Conservation (phyloP, 2,888 invertebrate genomes). For the Heliconius ismenius region DNA sequence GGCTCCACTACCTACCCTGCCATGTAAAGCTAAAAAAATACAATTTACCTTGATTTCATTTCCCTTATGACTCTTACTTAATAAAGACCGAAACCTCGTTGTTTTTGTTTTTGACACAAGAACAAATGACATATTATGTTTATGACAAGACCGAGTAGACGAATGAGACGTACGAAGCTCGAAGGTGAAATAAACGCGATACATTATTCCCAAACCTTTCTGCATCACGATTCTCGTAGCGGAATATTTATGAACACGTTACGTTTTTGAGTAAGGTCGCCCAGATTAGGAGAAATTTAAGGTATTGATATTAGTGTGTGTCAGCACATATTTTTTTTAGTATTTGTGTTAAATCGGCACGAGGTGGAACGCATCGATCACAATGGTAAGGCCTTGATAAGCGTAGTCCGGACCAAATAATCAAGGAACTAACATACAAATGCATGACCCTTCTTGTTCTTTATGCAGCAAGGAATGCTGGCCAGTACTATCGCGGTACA, state of each 20-base stretch:
- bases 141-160: constrained; percentile 7
- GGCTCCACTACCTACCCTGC: background rate
- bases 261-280: constrained; percentile 48
- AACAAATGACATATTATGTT: constrained; percentile 9
- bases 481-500: no score
- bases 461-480: no score
- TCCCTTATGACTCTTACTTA: background rate
- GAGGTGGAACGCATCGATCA: no score
- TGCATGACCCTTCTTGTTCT: no score
- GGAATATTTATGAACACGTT: constrained; percentile 77
- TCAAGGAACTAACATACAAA: no score
- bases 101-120: constrained; percentile 2
- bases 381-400: no score
- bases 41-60: background rate
- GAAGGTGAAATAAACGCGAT: constrained; percentile 24
- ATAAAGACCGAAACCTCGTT: background rate
- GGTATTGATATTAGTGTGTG: background rate
- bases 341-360: no score
- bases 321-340: background rate
- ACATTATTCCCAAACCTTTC: constrained; percentile 31
- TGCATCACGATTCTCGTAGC: constrained; percentile 48
- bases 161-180: background rate
- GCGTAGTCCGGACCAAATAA: no score
- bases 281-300: constrained; percentile 13
- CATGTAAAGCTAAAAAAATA: background rate